These are phyloP conservation scores for Hemibagrus guttatus DNA, from an alignment of 2,797 vertebrate genomes.

Conservation along the genomic window DNA sequence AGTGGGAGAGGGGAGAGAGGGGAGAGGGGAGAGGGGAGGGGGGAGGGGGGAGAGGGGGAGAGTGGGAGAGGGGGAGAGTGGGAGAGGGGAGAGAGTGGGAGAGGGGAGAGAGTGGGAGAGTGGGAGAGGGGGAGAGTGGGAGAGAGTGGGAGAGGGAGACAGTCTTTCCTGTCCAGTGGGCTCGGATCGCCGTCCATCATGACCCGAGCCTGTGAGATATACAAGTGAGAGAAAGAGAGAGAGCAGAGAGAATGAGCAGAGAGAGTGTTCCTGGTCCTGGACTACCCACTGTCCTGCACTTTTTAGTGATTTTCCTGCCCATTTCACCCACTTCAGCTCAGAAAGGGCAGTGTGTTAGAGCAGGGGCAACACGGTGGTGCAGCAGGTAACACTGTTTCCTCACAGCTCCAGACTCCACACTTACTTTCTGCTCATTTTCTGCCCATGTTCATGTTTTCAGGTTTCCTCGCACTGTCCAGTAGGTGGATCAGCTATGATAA, in stretches of 20 bases:
- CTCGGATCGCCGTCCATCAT: conserved; percentile 96
- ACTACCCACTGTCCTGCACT: not conserved
- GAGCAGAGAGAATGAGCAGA: not conserved
- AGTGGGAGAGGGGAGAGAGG: too few relatives aligned
- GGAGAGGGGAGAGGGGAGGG: too few relatives aligned
- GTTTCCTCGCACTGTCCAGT: not conserved
- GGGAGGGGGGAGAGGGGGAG: too few relatives aligned
- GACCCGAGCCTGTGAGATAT: conserved; percentile 73
- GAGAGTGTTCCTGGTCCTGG: not conserved
- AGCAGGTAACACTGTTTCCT: not conserved
- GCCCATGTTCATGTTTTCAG: not conserved
- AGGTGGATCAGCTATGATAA: not conserved
- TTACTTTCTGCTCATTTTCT: not conserved
- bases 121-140: too few relatives aligned
- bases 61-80: too few relatives aligned
- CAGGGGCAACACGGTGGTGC: not conserved
- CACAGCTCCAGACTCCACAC: not conserved
- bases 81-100: too few relatives aligned
- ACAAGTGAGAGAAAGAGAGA: not conserved
- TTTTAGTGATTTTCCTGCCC: not conserved
- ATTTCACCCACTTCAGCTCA: not conserved
- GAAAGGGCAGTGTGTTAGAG: not conserved
- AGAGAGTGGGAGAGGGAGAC: too few relatives aligned
- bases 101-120: too few relatives aligned
- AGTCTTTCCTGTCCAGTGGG: conserved; percentile 96